These are phyloP conservation scores for Bombylius major DNA, from an alignment of 2,888 invertebrate species.

Conservation along the genomic window DNA sequence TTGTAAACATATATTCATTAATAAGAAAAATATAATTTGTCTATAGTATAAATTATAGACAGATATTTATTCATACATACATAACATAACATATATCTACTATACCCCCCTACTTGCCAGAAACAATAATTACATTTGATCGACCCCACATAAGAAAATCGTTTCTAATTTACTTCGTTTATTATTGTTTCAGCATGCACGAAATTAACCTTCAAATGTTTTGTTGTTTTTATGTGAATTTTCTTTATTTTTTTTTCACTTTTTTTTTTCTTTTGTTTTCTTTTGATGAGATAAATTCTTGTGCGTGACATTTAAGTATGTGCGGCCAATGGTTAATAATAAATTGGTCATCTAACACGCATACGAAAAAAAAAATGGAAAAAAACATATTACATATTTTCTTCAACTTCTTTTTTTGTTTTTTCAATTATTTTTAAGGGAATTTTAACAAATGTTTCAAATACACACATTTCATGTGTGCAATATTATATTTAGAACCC, in stretches of 20 bases:
- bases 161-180: constrained; percentile 13
- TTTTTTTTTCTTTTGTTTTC: not conserved
- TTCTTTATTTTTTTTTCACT: not conserved
- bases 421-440: too few species aligned
- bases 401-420: too few species aligned
- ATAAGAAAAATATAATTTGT: too few species aligned
- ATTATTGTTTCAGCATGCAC: constrained; percentile 12
- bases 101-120: not conserved
- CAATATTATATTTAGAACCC: too few species aligned
- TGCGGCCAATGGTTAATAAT: not conserved
- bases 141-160: constrained; percentile 11
- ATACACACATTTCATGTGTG: too few species aligned
- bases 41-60: too few species aligned
- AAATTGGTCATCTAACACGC: not conserved
- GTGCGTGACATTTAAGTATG: not conserved
- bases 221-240: not conserved
- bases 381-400: too few species aligned
- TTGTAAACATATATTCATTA: too few species aligned
- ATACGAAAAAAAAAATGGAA: too few species aligned
- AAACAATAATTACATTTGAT: constrained; percentile 11
- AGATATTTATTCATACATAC: too few species aligned
- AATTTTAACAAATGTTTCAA: too few species aligned
- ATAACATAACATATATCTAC: too few species aligned
- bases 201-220: not conserved
- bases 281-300: not conserved